Base-by-base conservation (phyloP, 2,888 invertebrate genomes). In the Zele albiditarsus region DNA sequence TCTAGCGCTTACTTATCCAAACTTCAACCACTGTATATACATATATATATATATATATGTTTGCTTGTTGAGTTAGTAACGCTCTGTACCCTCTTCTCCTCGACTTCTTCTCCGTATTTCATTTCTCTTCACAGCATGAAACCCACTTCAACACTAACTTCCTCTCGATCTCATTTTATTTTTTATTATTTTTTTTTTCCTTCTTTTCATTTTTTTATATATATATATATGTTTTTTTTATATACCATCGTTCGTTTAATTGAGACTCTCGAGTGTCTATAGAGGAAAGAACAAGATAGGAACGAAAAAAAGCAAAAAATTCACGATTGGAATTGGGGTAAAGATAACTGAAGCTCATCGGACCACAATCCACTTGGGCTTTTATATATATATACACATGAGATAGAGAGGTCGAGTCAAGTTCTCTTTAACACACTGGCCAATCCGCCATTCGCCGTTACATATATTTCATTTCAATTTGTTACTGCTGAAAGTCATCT, bases 1-100 rank as follows among this genome's bases (percentile, higher is more conserved):
- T 58, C 33, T 20, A 68, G 38, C 38, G 31, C 60, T 73, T 60
- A 67, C 68, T 73, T 73, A 68, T 73, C 73, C 46, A 62, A 68
- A 73, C 60, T 73, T 62, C 33, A 46, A 67, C 42, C 16, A 65
- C 20, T 67, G 27, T 42, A 65, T 27, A 20, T 46, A 33, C n/a
- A 28, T 3, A 28, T 28, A 60, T 60, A 60, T 28, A 6, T 53
- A 20, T 46, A 16, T 46, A 5, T 46, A 4, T 71, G 60, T 62
- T 42, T 71, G 46, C 46, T 71, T 60, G 62, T 62, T 60, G 62
- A 71, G 71, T 71, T 62, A 62, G 57, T 69, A 33, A 58, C 16
- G 38, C 62, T 42, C n/a, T 46, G n/a, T 62, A n/a, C 6, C 4
- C 33, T 33, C 63, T 16, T 33, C 38, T n/a, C 23, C 20, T 20